These are phyloP conservation scores for Henricia sp. DNA, from an alignment of 53 echinoderm and acorn worm genomes.

Conservation along the genomic window DNA sequence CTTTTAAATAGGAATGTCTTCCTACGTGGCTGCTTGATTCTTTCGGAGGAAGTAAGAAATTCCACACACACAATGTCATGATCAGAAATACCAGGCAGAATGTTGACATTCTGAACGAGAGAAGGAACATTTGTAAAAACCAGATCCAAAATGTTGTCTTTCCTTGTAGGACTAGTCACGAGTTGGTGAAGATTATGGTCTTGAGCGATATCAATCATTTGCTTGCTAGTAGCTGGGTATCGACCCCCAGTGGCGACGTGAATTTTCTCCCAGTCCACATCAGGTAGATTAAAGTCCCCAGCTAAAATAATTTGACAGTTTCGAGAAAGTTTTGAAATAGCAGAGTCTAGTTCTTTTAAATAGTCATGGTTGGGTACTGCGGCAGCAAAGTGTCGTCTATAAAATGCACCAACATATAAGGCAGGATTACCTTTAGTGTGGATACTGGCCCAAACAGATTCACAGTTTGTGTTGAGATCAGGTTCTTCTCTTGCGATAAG, in stretches of 20 bases:
- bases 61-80: conserved; percentile 16
- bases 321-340: conserved; percentile 4
- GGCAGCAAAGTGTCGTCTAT: neutral
- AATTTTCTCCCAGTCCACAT: conserved; percentile 51
- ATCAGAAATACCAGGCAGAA: conserved; percentile 6
- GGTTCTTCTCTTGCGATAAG: no score
- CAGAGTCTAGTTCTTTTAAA: conserved; percentile 26
- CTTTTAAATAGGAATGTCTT: conserved; percentile 27
- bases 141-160: conserved; percentile 21
- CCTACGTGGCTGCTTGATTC: conserved; percentile 32
- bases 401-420: neutral
- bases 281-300: conserved; percentile 55
- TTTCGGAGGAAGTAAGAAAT: conserved; percentile 4
- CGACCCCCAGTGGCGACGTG: conserved; percentile 31
- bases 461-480: conserved; percentile 10
- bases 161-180: conserved; percentile 14
- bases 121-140: conserved; percentile 24
- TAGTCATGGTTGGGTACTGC: neutral
- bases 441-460: conserved; percentile 45
- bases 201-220: conserved; percentile 19
- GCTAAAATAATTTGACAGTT: conserved; percentile 17
- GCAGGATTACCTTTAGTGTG: conserved; percentile 1
- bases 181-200: conserved; percentile 55
- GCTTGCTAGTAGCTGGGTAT: conserved; percentile 47
- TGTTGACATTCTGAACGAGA: conserved; percentile 26